These are phyloP conservation scores for Xylocampa areola DNA, from an alignment of 2,888 invertebrate genomes.

Conservation along the genomic window DNA sequence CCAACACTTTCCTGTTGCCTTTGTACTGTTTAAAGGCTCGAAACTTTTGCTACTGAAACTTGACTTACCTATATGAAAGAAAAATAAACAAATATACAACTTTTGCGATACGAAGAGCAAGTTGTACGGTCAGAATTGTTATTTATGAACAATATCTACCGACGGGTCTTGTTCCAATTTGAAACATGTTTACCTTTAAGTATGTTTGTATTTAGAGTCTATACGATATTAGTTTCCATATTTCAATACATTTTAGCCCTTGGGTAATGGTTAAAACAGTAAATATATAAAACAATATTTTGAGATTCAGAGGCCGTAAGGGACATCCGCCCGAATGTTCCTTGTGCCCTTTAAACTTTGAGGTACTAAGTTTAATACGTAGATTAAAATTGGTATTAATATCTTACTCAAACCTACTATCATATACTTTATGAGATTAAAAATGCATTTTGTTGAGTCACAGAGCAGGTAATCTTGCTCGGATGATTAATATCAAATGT, in stretches of 20 bases:
- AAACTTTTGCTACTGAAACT: conserved; percentile 47
- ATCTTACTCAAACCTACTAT: no score
- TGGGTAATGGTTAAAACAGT: no score
- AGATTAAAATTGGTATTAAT: no score
- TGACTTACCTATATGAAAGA: conserved; percentile 35
- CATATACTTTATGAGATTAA: neutral
- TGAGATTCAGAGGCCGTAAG: no score
- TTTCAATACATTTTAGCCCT: no score
- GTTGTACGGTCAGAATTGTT: conserved; percentile 35
- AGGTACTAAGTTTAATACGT: no score
- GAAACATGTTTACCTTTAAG: neutral
- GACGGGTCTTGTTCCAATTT: conserved; percentile 2
- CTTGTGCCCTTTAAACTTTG: no score
- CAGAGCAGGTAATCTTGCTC: conserved; percentile 27
- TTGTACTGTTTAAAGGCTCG: conserved; percentile 57
- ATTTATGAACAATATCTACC: conserved; percentile 35
- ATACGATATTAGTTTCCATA: no score
- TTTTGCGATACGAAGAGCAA: conserved; percentile 21
- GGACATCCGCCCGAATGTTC: no score
- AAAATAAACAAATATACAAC: conserved; percentile 52
- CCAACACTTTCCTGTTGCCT: conserved; percentile 50
- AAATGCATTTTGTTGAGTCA: conserved; percentile 9
- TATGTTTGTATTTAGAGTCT: neutral
- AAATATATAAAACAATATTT: no score
- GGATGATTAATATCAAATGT: conserved; percentile 45